Evolutionary conservation across 2,113 vertebrate species (phyloP).

Genomic region (Rhodinocichla rosea): DNA sequence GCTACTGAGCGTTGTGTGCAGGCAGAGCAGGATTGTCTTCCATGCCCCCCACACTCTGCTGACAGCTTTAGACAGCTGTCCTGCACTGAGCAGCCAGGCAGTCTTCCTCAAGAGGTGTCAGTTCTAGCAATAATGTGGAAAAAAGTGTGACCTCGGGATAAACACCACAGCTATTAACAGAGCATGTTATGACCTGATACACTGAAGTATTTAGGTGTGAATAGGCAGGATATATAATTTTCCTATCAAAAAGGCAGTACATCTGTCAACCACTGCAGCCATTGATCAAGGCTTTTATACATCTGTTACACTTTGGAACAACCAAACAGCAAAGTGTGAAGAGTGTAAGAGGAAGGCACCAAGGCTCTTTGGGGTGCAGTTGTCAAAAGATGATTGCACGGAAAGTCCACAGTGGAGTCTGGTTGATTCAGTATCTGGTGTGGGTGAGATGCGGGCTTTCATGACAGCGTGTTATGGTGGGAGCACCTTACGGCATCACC

Average conservation of each 20-base stretch:
- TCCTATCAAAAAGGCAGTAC: background rate
- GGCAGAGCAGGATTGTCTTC: background rate
- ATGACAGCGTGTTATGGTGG: background rate
- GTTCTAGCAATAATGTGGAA: background rate
- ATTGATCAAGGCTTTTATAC: background rate
- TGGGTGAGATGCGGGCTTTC: background rate
- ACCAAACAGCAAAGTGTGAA: background rate
- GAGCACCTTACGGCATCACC: background rate
- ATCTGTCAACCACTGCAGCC: fast-evolving
- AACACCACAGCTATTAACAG: background rate
- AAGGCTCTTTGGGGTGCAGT: background rate
- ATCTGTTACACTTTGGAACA: background rate
- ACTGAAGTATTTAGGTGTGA: background rate
- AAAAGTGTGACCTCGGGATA: background rate
- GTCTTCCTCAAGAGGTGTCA: background rate
- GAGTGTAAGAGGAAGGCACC: background rate
- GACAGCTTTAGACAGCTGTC: fast-evolving
- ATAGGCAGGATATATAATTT: background rate
- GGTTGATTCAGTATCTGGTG: fast-evolving
- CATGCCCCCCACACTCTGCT: fast-evolving
- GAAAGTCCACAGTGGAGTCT: background rate
- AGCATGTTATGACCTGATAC: background rate
- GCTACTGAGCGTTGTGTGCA: fast-evolving
- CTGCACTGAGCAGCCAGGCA: background rate
- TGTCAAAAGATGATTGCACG: background rate